Evolutionary conservation across 2,113 vertebrate species (phyloP), one percentile per base, ranked within the genome.

Genomic region (Nettapus auritus): DNA sequence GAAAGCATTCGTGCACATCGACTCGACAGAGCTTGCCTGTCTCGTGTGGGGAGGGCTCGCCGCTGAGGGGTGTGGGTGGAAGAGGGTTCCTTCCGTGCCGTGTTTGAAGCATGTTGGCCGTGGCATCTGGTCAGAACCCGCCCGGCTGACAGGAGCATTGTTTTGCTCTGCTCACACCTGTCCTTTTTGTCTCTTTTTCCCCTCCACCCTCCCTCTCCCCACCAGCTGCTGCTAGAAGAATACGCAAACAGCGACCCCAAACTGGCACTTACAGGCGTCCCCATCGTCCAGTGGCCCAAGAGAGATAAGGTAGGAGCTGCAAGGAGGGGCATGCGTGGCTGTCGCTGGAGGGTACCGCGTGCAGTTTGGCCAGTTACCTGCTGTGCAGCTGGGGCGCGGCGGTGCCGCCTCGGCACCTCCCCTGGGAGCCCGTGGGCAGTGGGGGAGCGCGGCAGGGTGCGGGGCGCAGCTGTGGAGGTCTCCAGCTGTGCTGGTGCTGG

Each of bases 281-380:
- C 99, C 50, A 99, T 99, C 73, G 98, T 99, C 91, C 99, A 98
- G 98, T 99, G 99, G 99, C 99, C 99, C 66, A 98, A 99, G 97
- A 99, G 99, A 97, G 99, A 98, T 98, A 98, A 98, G 98, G 95
- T 97, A 98, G 94, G 98, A 93, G 84, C 75, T 67, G 53, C 1
- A 0, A 31, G 48, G 74, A 70, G 44, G 60, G 75, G 9, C 28
- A 13, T 29, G 9, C 23, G 36, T 29, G 13, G 46, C 29, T 15
- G 9, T 40, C 28, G 13, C 16, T 15, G 56, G 76, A 48, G 14
- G n/a, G 28, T 36, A 2, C 38, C 2, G 2, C 0, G 0, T 8
- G 57, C 10, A 25, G 13, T 18, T 44, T 55, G 34, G 21, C 44
- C 3, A 3, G 8, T 31, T 3, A 11, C n/a, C 44, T 23, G 33